Conservation (phyloP, 2,797 vertebrate genomes). For the Coranthus polyacanthus region DNA sequence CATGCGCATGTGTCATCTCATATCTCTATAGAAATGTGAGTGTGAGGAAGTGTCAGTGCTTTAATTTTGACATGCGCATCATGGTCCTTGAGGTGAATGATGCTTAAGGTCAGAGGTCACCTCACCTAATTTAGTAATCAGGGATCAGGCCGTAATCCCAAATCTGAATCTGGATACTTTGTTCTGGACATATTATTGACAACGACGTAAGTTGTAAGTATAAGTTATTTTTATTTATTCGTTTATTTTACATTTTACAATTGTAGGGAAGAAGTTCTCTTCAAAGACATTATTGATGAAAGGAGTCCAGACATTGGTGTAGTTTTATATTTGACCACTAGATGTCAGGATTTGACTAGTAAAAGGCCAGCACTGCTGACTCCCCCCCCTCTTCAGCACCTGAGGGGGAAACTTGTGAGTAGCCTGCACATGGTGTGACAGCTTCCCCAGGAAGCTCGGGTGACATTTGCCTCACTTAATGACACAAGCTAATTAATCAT, state of each 20-base stretch:
- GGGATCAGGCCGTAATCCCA: conserved; percentile 43
- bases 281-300: background rate
- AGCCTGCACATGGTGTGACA: conserved; percentile 88
- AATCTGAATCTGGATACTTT: conserved; percentile 38
- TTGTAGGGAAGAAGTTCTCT: background rate
- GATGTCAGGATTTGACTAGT: conserved; percentile 91
- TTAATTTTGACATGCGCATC: conserved; percentile 53
- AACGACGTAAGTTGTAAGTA: background rate
- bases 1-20: background rate
- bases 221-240: background rate
- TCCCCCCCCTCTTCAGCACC: conserved; percentile 56
- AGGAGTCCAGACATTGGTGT: conserved; percentile 16
- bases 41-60: conserved; percentile 19
- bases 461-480: conserved; percentile 99
- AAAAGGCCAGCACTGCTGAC: conserved; percentile 61
- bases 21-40: conserved; percentile 5
- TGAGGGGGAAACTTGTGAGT: conserved; percentile 83
- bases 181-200: background rate
- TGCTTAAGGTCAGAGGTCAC: conserved; percentile 77
- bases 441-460: conserved; percentile 93
- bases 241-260: background rate
- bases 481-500: conserved; percentile 99
- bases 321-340: conserved; percentile 84
- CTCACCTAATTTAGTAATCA: conserved; percentile 55
- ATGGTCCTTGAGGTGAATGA: conserved; percentile 53